Evolutionary conservation across 2,797 vertebrate species (phyloP).

Genomic region (Coregonus sp.): DNA sequence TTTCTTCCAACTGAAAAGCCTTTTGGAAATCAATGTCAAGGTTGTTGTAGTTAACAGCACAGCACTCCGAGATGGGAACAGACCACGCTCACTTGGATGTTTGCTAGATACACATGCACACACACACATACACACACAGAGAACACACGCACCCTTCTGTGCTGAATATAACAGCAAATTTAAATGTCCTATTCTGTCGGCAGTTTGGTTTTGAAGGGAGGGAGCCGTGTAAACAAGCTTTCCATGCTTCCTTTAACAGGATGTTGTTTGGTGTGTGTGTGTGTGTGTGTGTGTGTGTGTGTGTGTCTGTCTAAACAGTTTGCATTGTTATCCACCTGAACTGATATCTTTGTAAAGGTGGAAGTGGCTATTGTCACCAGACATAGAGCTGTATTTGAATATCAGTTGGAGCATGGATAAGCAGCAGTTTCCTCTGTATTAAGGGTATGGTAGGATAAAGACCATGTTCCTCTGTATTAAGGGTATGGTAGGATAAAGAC

Average conservation of each 20-base stretch:
- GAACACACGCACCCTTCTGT: neutral
- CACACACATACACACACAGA: neutral
- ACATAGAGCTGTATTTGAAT: neutral
- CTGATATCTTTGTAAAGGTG: neutral
- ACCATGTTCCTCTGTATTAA: neutral
- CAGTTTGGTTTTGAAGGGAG: neutral
- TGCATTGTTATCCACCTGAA: neutral
- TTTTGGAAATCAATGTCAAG: neutral
- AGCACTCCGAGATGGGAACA: neutral
- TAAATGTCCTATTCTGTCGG: neutral
- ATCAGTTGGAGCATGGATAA: neutral
- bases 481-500: too few species aligned
- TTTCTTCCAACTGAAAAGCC: neutral
- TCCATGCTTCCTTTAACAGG: neutral
- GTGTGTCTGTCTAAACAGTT: neutral
- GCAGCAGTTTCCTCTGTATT: too few species aligned
- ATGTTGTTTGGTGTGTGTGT: neutral
- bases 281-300: neutral
- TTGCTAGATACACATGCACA: neutral
- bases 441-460: too few species aligned
- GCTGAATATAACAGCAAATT: neutral
- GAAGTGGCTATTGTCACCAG: neutral
- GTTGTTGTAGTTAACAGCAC: neutral
- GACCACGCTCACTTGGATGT: neutral
- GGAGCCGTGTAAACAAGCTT: neutral